Conservation (phyloP, 1,140 invertebrate species). For the Trichoplusia ni region DNA sequence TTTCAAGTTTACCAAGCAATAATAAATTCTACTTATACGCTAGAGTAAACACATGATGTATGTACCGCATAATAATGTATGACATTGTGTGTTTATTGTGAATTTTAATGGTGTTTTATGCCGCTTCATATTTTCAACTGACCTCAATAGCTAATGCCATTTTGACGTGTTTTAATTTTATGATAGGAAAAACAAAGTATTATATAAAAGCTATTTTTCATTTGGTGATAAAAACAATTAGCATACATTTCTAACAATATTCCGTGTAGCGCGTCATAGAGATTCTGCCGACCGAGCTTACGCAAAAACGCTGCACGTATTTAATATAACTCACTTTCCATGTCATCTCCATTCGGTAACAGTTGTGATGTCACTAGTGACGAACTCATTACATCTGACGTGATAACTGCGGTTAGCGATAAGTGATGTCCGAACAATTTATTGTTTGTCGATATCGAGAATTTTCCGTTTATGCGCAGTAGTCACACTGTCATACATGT, state of each 20-base stretch:
- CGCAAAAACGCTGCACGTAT: constrained; percentile 12
- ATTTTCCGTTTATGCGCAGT: not conserved
- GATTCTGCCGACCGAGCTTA: constrained; percentile 8
- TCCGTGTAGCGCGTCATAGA: not conserved
- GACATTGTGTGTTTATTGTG: constrained; percentile 11
- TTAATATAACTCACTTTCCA: constrained; percentile 42
- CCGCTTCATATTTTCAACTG: not conserved
- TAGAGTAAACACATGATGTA: too few relatives aligned
- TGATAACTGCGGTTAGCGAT: constrained; percentile 31
- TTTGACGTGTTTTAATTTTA: not conserved
- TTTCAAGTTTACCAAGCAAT: too few relatives aligned
- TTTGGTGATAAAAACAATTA: not conserved
- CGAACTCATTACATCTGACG: constrained; percentile 30
- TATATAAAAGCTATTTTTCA: not conserved
- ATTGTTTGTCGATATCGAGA: constrained; percentile 38
- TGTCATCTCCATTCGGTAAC: constrained; percentile 43
- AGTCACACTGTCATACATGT: not conserved
- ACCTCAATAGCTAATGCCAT: not conserved
- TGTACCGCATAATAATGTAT: not conserved
- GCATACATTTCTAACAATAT: not conserved
- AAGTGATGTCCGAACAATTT: constrained; percentile 22
- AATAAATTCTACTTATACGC: too few relatives aligned
- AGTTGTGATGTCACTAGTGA: constrained; percentile 39
- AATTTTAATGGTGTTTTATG: constrained; percentile 7
- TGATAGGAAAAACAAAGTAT: not conserved